Conservation (phyloP, 2,797 vertebrate species). For the Thalassophryne amazonica region DNA sequence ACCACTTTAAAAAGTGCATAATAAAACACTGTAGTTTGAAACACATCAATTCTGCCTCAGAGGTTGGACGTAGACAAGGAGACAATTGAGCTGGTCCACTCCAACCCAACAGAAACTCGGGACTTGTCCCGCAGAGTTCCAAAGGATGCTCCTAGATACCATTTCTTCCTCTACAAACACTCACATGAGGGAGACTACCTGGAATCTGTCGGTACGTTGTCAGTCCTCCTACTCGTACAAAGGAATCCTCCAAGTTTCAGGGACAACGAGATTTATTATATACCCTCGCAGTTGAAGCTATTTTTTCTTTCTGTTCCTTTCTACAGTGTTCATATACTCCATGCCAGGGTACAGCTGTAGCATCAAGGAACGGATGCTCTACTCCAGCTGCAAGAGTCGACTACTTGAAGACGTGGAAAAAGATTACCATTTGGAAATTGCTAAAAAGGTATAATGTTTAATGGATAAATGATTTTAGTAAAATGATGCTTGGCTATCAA, state of each 20-base stretch:
- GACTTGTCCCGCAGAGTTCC: constrained; percentile 90
- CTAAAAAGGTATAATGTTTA: constrained; percentile 92
- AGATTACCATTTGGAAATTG: constrained; percentile 89
- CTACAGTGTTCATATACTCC: constrained; percentile 96
- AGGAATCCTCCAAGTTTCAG: not conserved
- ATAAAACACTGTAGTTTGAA: not conserved
- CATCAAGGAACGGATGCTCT: constrained; percentile 97
- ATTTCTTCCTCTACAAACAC: constrained; percentile 98
- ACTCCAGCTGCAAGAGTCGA: constrained; percentile 97
- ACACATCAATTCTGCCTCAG: constrained; percentile 45
- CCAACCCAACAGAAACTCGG: constrained; percentile 84
- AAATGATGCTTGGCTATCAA: no score
- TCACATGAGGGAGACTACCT: constrained; percentile 91
- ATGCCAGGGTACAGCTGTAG: constrained; percentile 98
- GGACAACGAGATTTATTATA: not conserved
- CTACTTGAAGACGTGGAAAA: constrained; percentile 92
- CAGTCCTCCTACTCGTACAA: not conserved
- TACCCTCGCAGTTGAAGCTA: not conserved
- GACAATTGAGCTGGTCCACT: constrained; percentile 93
- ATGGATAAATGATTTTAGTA: not conserved
- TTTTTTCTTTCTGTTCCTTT: constrained; percentile 1
- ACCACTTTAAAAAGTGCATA: not conserved
- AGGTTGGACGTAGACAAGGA: constrained; percentile 89
- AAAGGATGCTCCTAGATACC: constrained; percentile 92
- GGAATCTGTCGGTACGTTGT: constrained; percentile 89